Base-by-base conservation (phyloP, 2,113 vertebrate genomes). In the Hippopotamus amphibius region DNA sequence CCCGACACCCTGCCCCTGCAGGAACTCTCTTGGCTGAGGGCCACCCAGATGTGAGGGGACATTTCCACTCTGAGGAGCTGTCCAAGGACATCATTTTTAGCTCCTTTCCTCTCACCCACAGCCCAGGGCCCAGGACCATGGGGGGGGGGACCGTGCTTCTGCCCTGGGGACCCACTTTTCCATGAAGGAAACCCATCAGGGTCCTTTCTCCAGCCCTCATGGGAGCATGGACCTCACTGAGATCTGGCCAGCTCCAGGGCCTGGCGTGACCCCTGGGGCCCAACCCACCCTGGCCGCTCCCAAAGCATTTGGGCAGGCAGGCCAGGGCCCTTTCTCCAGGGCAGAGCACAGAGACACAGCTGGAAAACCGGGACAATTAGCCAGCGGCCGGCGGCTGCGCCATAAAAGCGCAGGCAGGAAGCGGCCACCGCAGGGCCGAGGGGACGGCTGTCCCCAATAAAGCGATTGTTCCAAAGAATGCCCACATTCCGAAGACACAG, bases 401-500 rank as follows among this genome's bases (percentile, higher is more conserved):
- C 97, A 97, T 98, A 98, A 98, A 98, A 98, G 96, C 59, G 63
- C 98, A 98, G 98, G 63, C 98, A 98, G 98, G 98, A 98, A 98
- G 97, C 33, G 74, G 90, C 96, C 96, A 96, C 97, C 61, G 19
- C 86, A 80, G 97, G 95, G 96, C 48, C 28, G 88, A 96, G 92
- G 81, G 86, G 89, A 97, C 79, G 86, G 96, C 89, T 72, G 69
- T 97, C 96, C 95, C 98, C 95, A 97, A 97, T 98, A 98, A 98
- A 98, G 95, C 3, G 93, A 97, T 98, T 98, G 97, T 98, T 97
- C 63, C 97, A 92, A 98, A 98, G 98, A 97, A 97, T 98, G 97
- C 89, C 65, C 55, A 93, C 96, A 95, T 98, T 98, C 97, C 95
- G 59, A 97, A 97, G 93, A 97, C 81, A 48, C 79, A 43, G 94